Percentiles rank a stretch among this genome's conserved stretches.
Evolutionary conservation across 1,140 invertebrate species (phyloP).

Genomic region (Meloidogyne floridensis): DNA sequence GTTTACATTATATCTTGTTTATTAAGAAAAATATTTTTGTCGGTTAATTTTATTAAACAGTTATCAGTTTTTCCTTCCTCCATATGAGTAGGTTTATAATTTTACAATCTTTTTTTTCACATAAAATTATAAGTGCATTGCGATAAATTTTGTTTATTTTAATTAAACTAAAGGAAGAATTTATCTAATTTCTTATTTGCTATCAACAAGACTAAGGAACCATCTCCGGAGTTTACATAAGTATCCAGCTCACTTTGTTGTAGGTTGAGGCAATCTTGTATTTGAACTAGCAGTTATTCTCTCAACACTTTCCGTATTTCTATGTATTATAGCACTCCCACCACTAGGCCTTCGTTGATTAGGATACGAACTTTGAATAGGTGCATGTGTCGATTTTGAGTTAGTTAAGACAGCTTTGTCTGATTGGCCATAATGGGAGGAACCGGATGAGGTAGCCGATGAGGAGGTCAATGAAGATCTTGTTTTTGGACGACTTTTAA

Average conservation of each 20-base stretch:
- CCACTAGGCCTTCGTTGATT: not conserved
- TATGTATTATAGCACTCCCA: not conserved
- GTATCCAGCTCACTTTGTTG: conserved; percentile 11
- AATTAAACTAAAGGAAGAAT: too few species aligned
- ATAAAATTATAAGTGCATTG: too few species aligned
- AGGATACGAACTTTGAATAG: not conserved
- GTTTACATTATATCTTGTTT: too few species aligned
- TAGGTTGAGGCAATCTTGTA: conserved; percentile 12
- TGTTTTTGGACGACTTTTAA: not conserved
- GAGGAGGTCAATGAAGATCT: not conserved
- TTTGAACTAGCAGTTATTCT: not conserved
- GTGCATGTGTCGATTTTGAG: not conserved
- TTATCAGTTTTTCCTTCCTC: too few species aligned
- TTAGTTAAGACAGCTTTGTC: not conserved
- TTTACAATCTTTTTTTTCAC: too few species aligned
- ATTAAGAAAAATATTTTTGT: too few species aligned
- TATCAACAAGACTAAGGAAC: too few species aligned
- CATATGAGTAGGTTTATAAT: too few species aligned
- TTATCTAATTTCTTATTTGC: too few species aligned
- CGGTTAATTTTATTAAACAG: too few species aligned
- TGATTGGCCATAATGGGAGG: not conserved
- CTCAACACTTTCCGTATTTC: conserved; percentile 7
- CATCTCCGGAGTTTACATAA: too few species aligned
- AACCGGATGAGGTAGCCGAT: not conserved
- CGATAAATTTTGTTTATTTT: too few species aligned